These are phyloP conservation scores for Blastomussa wellsi DNA, from an alignment of 92 coral and sea anemone genomes.

Conservation along the genomic window DNA sequence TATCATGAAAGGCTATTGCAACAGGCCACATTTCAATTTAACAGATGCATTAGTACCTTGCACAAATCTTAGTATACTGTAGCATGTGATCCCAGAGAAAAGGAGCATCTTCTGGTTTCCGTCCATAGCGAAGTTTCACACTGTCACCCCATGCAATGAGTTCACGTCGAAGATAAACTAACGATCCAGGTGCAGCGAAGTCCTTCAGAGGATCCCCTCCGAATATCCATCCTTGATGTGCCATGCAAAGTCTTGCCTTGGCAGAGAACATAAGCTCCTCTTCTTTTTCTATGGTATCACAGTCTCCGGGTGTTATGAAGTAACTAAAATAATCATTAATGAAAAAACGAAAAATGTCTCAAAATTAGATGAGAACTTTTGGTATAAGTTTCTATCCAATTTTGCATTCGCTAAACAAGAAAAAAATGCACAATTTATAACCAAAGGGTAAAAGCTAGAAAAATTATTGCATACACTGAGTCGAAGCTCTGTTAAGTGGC, in stretches of 20 bases:
- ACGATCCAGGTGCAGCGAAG: slow-evolving; percentile 91
- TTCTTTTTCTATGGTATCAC: slow-evolving; percentile 56
- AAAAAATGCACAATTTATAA: too few relatives aligned
- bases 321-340: slow-evolving; percentile 50
- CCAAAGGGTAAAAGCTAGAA: too few relatives aligned
- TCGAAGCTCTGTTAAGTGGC: too few relatives aligned
- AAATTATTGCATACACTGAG: too few relatives aligned
- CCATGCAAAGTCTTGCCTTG: slow-evolving; percentile 74
- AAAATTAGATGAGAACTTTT: too few relatives aligned
- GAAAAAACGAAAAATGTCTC: background rate
- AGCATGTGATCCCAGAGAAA: slow-evolving; percentile 95
- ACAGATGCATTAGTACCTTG: slow-evolving; percentile 56
- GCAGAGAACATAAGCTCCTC: slow-evolving; percentile 84
- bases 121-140: slow-evolving; percentile 88
- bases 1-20: too few relatives aligned
- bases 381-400: too few relatives aligned
- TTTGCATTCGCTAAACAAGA: too few relatives aligned
- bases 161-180: slow-evolving; percentile 90
- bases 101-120: slow-evolving; percentile 91
- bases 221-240: slow-evolving; percentile 93
- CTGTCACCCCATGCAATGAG: slow-evolving; percentile 98
- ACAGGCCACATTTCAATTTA: too few relatives aligned
- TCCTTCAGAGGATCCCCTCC: slow-evolving; percentile 93
- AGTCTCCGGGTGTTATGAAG: slow-evolving; percentile 71
- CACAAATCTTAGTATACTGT: slow-evolving; percentile 80